Evolutionary conservation across 2,888 invertebrate genomes (phyloP), one percentile per base, ranked within the genome.

Genomic region (Diabrotica balteata): DNA sequence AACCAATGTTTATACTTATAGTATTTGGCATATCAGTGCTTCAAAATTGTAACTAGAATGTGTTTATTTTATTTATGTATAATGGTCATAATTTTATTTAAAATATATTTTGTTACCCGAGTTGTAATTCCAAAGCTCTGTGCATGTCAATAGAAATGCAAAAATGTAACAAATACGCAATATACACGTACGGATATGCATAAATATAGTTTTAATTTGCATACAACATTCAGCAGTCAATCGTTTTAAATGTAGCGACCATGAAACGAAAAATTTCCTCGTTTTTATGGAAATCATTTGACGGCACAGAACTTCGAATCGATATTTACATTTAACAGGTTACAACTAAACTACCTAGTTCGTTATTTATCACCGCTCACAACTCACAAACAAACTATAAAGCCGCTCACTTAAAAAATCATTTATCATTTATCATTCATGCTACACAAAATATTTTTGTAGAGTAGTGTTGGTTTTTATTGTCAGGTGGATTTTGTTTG

Each of bases 161-260:
- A 32, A 32, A 32, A 32, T 32, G 32, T 54, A 42, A 54, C 42
- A 54, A 54, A 42, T 54, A 54, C 43, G 43, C 54, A 54, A 42
- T 11, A n/a, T 42, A 54, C n/a, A 42, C 54, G 54, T 43, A 43
- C 10, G 10, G 32, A 32, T 32, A 32, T 32, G 32, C 43, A 54
- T 46, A 53, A 46, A 53, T 46, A 54, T 62, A 62, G 53, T 62
- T 53, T 53, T 46, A 32, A 62, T 62, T 62, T 53, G 62, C 62
- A 62, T 62, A 62, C 42, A 53, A 62, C 62, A 62, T 53, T 53
- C 62, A 22, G 9, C 10, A 49, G 7, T 43, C 42, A 42, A 53
- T 32, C 8, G 32, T 32, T 32, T 32, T 32, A 32, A 32, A 32
- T 32, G 32, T 8, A 32, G 10, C 53, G 53, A 32, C 32, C 32